These are phyloP conservation scores for Xestia xanthographa DNA, from an alignment of 2,888 invertebrate genomes.

Conservation along the genomic window DNA sequence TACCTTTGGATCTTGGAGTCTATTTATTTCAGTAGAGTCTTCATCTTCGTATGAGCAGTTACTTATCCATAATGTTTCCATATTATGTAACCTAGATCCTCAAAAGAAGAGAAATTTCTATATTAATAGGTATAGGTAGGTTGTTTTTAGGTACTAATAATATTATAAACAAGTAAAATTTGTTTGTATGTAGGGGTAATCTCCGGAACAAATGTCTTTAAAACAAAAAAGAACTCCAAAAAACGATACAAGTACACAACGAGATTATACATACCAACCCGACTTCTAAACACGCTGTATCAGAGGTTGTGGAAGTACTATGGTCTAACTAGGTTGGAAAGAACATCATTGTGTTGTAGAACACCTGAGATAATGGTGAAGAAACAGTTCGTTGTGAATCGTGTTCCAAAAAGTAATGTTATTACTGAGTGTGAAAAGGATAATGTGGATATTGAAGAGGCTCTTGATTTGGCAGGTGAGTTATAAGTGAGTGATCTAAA, in stretches of 20 bases:
- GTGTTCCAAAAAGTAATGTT: constrained; percentile 14
- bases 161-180: no score
- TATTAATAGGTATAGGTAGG: no score
- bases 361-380: constrained; percentile 21
- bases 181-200: no score
- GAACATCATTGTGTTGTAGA: not conserved
- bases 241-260: not conserved
- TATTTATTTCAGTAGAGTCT: not conserved
- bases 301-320: not conserved
- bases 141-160: no score
- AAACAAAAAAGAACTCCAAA: not conserved
- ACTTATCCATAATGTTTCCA: not conserved
- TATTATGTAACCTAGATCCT: not conserved
- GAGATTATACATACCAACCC: not conserved
- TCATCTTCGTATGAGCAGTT: not conserved
- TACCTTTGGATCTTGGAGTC: not conserved
- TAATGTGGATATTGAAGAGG: constrained; percentile 52
- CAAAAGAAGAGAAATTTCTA: not conserved
- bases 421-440: not conserved
- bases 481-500: not conserved
- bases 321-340: not conserved
- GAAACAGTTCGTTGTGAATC: constrained; percentile 31
- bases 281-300: constrained; percentile 17
- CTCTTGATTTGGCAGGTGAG: constrained; percentile 40
- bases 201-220: not conserved